Base-by-base conservation (phyloP, 2,888 invertebrate species). In the Drosophila tanythrix region DNA sequence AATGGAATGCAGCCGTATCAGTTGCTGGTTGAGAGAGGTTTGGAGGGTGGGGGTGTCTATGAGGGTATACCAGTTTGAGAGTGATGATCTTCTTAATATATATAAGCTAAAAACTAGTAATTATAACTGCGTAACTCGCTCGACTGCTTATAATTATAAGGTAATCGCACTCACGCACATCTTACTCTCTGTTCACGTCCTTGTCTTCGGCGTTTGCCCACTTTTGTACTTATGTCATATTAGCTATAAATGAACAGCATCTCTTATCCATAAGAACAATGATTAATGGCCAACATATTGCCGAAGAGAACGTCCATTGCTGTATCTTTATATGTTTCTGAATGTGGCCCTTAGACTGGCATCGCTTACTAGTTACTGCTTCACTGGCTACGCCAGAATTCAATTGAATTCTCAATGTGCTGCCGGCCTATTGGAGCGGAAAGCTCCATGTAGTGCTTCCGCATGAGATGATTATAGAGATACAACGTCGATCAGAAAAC, bases 71-170 rank as follows among this genome's bases (percentile, higher is more conserved):
- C 81, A 64, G 81, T 78, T 78, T 78, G 48, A 72, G 76, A 89
- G 88, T 87, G 87, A 87, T 87, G 90, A 87, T 87, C 90, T 82
- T 88, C 90, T 87, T 87, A 87, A 87, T 87, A 90, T 90, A 90
- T 90, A 90, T 85, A 87, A 87, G 80, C 79, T 90, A 87, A 87
- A 90, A 87, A 83, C 89, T 87, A 83, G 87, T 87, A 87, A 87
- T 87, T 87, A 87, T 87, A 87, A 86, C 90, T 82, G 85, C 88
- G 78, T 81, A 77, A 74, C 82, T 69, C 69, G 66, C 81, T 74
- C 78, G 79, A 74, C 82, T 81, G 84, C 79, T 82, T 76, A 90
- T 90, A 87, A 87, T 90, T 90, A 88, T 83, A 88, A 88, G 83
- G 74, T 76, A 62, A 56, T 60, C 38, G 66, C 43, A 56, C 64